Evolutionary conservation across 2,797 vertebrate genomes (phyloP), one percentile per base, ranked within the genome.

Genomic region (Sarcophilus harrisii): DNA sequence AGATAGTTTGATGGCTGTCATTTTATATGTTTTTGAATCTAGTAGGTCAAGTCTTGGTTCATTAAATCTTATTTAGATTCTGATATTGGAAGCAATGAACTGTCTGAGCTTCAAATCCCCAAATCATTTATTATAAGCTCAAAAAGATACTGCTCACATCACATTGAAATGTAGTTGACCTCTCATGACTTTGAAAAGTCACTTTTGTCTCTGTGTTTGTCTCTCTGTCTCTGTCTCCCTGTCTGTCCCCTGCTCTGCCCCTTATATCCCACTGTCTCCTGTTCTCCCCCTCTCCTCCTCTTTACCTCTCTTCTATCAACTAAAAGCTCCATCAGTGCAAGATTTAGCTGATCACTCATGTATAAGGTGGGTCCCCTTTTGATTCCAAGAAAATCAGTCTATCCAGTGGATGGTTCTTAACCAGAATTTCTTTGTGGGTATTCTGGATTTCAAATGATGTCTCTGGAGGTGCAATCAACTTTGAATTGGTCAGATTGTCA

Each of bases 51-150:
- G 66, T 73, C n/a, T 73, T 73, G 66, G n/a, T 73, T 73, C 66
- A 73, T 73, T 73, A 73, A 38, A 73, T 73, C n/a, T 73, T 73
- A 73, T 73, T 73, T 73, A 73, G 66, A 73, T 73, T 73, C 66
- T 21, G 66, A 38, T 73, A 73, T 38, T 38, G 66, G 38, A 73
- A 73, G 66, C 66, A 73, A 73, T 73, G 66, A 73, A 73, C 66
- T 73, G 66, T 73, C 66, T 38, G n/a, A 73, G 66, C 66, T 73
- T 73, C n/a, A 21, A n/a, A 73, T 73, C n/a, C 66, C 66, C 66
- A 38, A 73, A 73, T 73, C n/a, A 38, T 73, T 73, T 73, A 73
- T n/a, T 73, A 73, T 16, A 38, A 73, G 16, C 66, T 73, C n/a
- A 73, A 73, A 73, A 73, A 73, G n/a, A 21, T 73, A 38, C n/a